Evolutionary conservation across 2,888 invertebrate genomes (phyloP).

Genomic region (Nipponacmea schrenckii): DNA sequence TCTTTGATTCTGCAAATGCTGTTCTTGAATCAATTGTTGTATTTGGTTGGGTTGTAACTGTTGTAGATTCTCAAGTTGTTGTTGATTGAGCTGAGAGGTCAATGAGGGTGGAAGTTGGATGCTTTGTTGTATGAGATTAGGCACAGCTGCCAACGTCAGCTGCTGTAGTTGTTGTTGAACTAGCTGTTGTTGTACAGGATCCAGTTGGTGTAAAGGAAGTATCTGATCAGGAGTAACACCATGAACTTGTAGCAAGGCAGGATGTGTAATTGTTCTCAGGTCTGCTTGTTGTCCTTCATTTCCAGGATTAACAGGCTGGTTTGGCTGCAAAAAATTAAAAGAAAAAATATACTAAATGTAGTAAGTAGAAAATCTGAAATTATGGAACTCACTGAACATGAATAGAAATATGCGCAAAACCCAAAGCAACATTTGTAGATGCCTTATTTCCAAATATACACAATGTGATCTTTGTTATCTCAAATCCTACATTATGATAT

Average conservation of each 20-base stretch:
- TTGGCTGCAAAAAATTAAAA: too few species aligned
- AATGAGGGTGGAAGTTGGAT: background rate
- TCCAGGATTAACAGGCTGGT: too few species aligned
- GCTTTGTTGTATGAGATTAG: background rate
- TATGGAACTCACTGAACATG: too few species aligned
- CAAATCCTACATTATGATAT: too few species aligned
- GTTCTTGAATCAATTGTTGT: conserved; percentile 43
- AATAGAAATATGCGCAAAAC: too few species aligned
- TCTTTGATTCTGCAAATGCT: conserved; percentile 31
- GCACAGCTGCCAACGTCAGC: conserved; percentile 28
- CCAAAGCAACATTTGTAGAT: too few species aligned
- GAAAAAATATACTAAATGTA: too few species aligned
- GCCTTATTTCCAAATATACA: too few species aligned
- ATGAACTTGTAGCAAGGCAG: conserved; percentile 64
- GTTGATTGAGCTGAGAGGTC: conserved; percentile 47
- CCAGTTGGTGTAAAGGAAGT: conserved; percentile 47
- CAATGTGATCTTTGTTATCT: too few species aligned
- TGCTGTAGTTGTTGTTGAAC: conserved; percentile 39
- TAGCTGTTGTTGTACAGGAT: conserved; percentile 35
- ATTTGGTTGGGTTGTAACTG: conserved; percentile 45
- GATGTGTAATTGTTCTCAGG: conserved; percentile 3
- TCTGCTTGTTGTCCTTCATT: background rate
- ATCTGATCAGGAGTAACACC: conserved; percentile 62
- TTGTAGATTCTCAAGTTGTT: conserved; percentile 25
- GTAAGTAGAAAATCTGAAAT: too few species aligned